These are phyloP conservation scores for Diplogasteroides magnus DNA, from an alignment of 1,140 invertebrate species.

Conservation along the genomic window DNA sequence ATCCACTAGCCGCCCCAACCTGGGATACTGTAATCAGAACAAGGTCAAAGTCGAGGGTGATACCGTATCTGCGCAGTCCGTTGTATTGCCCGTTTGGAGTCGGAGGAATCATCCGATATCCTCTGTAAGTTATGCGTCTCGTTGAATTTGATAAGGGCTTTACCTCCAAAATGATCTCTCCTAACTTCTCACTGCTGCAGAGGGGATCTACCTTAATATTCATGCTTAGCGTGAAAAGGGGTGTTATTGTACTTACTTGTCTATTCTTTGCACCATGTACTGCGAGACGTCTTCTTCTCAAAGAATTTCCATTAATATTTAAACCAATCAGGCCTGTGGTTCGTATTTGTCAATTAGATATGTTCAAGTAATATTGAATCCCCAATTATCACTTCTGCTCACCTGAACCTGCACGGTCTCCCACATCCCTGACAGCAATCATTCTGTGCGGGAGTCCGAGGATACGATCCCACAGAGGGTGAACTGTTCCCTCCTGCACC, in stretches of 20 bases:
- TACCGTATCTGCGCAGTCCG: slow-evolving; percentile 12
- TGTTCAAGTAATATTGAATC: no score
- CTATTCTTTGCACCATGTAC: slow-evolving; percentile 4
- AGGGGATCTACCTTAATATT: slow-evolving; percentile 22
- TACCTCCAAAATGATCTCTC: slow-evolving; percentile 30
- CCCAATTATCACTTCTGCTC: no score
- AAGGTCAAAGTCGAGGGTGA: not conserved
- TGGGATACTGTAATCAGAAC: not conserved
- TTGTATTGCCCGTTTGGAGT: slow-evolving; percentile 29
- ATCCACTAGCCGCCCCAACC: slow-evolving; percentile 29
- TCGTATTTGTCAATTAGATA: no score
- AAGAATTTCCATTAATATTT: no score
- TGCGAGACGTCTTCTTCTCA: slow-evolving; percentile 9
- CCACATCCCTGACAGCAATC: slow-evolving; percentile 41
- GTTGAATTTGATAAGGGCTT: not conserved
- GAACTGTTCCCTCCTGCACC: not conserved
- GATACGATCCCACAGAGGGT: not conserved
- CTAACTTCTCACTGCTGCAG: slow-evolving; percentile 28
- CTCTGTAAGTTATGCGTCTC: slow-evolving; percentile 3
- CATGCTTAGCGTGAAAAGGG: no score
- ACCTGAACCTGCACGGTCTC: slow-evolving; percentile 27
- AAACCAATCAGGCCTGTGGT: no score
- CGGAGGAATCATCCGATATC: slow-evolving; percentile 19
- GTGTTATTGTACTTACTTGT: no score
- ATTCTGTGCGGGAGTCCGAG: slow-evolving; percentile 20